Conservation (phyloP, 2,797 vertebrate species). For the Darevskia nairensis region DNA sequence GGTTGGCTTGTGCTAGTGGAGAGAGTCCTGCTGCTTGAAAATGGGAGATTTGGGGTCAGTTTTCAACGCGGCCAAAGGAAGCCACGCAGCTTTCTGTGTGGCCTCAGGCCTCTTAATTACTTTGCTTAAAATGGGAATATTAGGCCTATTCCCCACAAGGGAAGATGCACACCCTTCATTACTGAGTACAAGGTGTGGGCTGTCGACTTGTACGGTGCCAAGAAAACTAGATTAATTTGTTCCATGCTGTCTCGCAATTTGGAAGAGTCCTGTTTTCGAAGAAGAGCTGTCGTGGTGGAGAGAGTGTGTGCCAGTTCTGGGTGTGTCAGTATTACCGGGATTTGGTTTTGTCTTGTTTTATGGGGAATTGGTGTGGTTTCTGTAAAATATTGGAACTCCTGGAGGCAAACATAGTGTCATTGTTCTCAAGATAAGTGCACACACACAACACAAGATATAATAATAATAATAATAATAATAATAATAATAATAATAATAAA, state of each 20-base stretch:
- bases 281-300: background rate
- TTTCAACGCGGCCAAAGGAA: background rate
- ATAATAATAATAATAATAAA: no score
- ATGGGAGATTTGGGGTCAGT: background rate
- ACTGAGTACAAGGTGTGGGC: background rate
- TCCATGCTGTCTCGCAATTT: background rate
- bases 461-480: no score
- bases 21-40: no score
- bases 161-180: slow-evolving; percentile 8
- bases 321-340: background rate
- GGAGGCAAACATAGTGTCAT: background rate
- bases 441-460: no score
- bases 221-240: slow-evolving; percentile 13
- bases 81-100: background rate
- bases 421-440: background rate
- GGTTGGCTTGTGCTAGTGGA: background rate
- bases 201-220: background rate
- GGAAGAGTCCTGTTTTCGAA: background rate
- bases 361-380: background rate
- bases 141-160: background rate
- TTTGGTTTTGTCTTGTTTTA: background rate
- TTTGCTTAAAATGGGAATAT: background rate
- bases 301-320: background rate
- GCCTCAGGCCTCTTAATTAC: background rate
- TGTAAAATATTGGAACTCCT: background rate